A percentile compares a stretch with the other conserved stretches of the same genome.
These are phyloP conservation scores for Lates japonicus DNA, from an alignment of 2,797 vertebrate genomes.

Conservation along the genomic window DNA sequence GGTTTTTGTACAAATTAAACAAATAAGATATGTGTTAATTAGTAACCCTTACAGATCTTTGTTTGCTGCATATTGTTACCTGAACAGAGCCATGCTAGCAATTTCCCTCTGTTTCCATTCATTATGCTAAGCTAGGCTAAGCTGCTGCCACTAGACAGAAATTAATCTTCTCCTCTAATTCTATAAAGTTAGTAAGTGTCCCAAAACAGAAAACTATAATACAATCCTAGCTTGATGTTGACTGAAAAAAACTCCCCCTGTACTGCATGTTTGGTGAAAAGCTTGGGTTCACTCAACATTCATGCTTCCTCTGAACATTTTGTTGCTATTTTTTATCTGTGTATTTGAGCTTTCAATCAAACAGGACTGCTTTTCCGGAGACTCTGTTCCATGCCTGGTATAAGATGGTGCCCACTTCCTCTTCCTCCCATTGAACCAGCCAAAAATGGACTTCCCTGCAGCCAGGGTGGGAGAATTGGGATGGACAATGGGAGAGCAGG, in stretches of 20 bases:
- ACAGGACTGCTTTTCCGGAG: slow-evolving; percentile 48
- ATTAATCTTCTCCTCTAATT: neutral
- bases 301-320: neutral
- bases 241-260: neutral
- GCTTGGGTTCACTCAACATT: neutral
- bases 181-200: neutral
- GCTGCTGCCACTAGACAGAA: neutral
- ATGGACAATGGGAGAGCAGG: slow-evolving; percentile 78
- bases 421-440: slow-evolving; percentile 81
- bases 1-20: neutral
- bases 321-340: slow-evolving; percentile 14
- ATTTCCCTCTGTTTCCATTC: neutral
- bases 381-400: slow-evolving; percentile 45
- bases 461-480: slow-evolving; percentile 74
- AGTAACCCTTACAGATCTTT: neutral
- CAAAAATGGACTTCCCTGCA: slow-evolving; percentile 75
- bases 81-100: neutral
- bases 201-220: neutral
- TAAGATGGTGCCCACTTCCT: slow-evolving; percentile 81
- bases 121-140: neutral
- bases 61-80: neutral
- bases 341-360: slow-evolving; percentile 35
- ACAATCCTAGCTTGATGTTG: neutral
- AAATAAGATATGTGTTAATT: neutral
- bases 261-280: neutral